Evolutionary conservation across 2,888 invertebrate genomes (phyloP), one percentile per base, ranked within the genome.

Genomic region (Omphaloscelis lunosa): DNA sequence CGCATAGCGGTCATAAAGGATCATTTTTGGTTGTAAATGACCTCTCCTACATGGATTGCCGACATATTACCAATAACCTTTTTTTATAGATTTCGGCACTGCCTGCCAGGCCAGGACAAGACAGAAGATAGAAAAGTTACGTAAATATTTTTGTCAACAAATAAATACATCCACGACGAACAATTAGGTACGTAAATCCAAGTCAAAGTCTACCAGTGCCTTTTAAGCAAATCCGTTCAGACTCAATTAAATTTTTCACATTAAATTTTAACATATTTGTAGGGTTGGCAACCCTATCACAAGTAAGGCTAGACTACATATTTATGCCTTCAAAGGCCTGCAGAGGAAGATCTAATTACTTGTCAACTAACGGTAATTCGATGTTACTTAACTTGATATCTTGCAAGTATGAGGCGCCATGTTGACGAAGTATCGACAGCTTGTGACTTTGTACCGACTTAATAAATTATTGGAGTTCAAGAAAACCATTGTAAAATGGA

Each of bases 291-390:
- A 23, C 80, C 83, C 82, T 87, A 76, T 0, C 2, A 7, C 74
- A 62, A 65, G 75, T 81, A 80, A 78, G 82, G 86, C 71, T 75
- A 88, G 76, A 81, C 83, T 72, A 82, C 86, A 83, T 78, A 79
- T 86, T 85, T 76, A 59, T 73, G 81, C 75, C 72, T 79, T 62
- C 69, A 77, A 61, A 78, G 71, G 77, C 66, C 66, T 48, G 72
- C 82, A 77, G 75, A 87, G 86, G 88, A 89, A 89, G 90, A 86
- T 89, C 88, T 86, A 89, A 90, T 86, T 88, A 88, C 87, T 86
- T 81, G 88, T 82, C 86, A 78, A 70, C 56, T 90, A 84, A 86
- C 89, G 81, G 89, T 85, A 84, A 84, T 84, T 73, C 67, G 80
- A 86, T 86, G 89, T 86, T 82, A 84, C 75, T 79, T 82, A 77